Conservation (phyloP, 2,888 invertebrate genomes). For the Dasysyrphus albostriatus region DNA sequence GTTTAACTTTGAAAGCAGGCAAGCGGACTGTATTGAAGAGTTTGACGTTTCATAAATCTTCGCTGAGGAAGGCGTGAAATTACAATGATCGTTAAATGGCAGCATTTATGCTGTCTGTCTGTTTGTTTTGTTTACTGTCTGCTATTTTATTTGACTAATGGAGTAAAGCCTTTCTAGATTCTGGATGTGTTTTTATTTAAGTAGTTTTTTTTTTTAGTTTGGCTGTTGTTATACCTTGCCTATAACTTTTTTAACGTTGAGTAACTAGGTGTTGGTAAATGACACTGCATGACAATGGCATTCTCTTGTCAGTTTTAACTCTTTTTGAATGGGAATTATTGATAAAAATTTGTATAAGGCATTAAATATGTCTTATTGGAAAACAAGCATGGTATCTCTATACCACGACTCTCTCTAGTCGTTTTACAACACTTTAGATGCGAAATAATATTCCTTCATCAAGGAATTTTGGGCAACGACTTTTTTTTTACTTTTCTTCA, state of each 20-base stretch:
- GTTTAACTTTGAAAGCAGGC: slow-evolving; percentile 13
- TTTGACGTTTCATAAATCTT: slow-evolving; percentile 75
- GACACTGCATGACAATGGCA: slow-evolving; percentile 51
- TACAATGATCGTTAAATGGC: slow-evolving; percentile 75
- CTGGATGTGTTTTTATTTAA: slow-evolving; percentile 8
- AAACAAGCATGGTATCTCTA: too few species aligned
- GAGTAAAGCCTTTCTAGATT: slow-evolving; percentile 40
- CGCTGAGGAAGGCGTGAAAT: slow-evolving; percentile 72
- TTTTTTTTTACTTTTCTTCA: too few species aligned
- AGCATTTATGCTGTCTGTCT: slow-evolving; percentile 75
- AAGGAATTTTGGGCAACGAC: too few species aligned
- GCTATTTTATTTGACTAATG: slow-evolving; percentile 73
- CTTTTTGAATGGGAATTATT: background rate
- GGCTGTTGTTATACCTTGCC: background rate
- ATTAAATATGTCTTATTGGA: slow-evolving; percentile 54
- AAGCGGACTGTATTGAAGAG: slow-evolving; percentile 46
- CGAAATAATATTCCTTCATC: too few species aligned
- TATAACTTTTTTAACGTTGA: background rate
- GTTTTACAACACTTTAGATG: too few species aligned
- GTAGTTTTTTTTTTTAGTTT: background rate
- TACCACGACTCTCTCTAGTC: too few species aligned
- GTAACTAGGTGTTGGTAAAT: background rate
- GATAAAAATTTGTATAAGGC: slow-evolving; percentile 11
- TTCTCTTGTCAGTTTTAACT: slow-evolving; percentile 23
- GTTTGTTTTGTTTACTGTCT: slow-evolving; percentile 76